Base-by-base conservation (phyloP, 2,113 vertebrate genomes). In the Vanacampus margaritifer region DNA sequence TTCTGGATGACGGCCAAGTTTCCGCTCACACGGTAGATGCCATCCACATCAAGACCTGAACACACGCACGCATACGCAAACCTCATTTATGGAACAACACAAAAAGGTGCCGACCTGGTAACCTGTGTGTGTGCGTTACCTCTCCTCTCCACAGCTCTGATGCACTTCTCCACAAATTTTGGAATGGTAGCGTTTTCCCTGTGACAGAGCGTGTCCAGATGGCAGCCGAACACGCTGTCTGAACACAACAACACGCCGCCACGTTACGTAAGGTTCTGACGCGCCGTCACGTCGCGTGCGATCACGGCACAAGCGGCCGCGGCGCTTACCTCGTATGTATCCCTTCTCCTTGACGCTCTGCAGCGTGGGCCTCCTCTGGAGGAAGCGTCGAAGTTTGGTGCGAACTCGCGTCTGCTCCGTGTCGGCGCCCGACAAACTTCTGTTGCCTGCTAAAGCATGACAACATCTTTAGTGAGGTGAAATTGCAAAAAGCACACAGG, bases 1-100 rank as follows among this genome's bases (percentile, higher is more conserved):
- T 89, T 98, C 91, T 98, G 96, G 82, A 97, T 95, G 68, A 95
- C 94, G 23, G 97, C 95, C 84, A 98, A 82, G 87, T 98, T 98
- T 10, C 96, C 96, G 0, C 93, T 97, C 71, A 98, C 93, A 71
- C 96, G 90, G 88, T 98, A 98, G 60, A 98, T 91, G 28, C 96
- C 95, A 0, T 98, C 96, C 0, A 95, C 91, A 60, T 95, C 92
- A 82, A 98, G 82, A 74, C 95, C 95, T 95, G 76, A 48, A 68
- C 41, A 67, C 21, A 68, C n/a, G 59, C 24, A 65, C 53, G 37
- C 23, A 61, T 1, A 69, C 43, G 48, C 21, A 65, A 17, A 64
- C 45, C 10, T 14, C 32, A 36, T 62, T 3, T 11, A 6, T 48
- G 21, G 41, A 16, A 64, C 3, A 73, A 9, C 57, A 16, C 35